Conservation (phyloP, 2,797 vertebrate species). For the Hemitrygon akajei region DNA sequence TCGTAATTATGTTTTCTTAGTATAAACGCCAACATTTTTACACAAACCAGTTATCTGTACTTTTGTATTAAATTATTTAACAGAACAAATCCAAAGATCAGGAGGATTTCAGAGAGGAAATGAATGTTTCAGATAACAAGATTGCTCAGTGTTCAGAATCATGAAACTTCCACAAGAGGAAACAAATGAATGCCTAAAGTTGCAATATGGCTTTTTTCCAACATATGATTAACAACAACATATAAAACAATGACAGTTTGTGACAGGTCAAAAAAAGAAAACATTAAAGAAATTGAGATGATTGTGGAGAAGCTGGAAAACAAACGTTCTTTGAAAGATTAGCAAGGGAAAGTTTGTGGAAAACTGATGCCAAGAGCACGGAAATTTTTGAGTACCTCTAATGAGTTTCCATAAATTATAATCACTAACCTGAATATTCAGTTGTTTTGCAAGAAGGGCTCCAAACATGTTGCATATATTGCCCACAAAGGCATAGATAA, state of each 20-base stretch:
- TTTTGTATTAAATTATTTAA: background rate
- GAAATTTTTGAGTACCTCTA: background rate
- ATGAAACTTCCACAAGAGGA: background rate
- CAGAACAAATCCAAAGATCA: background rate
- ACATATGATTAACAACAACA: background rate
- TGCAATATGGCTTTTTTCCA: background rate
- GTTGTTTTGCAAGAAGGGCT: slow-evolving; percentile 63
- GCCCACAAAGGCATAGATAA: slow-evolving; percentile 63
- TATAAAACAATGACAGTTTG: background rate
- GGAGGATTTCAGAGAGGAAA: background rate
- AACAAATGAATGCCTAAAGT: background rate
- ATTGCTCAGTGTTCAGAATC: background rate
- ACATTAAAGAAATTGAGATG: background rate
- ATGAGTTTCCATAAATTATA: background rate
- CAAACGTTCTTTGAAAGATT: background rate
- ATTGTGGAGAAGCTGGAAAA: background rate
- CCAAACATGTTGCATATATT: slow-evolving; percentile 59
- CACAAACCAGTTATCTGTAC: background rate
- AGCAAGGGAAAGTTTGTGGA: background rate
- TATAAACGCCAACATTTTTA: too few species aligned
- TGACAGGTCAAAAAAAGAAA: background rate
- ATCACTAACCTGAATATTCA: slow-evolving; percentile 61
- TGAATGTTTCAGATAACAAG: background rate
- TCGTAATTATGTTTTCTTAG: too few species aligned
- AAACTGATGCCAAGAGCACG: background rate